Conservation (phyloP, 2,888 invertebrate species). For the Galerucella pusilla region DNA sequence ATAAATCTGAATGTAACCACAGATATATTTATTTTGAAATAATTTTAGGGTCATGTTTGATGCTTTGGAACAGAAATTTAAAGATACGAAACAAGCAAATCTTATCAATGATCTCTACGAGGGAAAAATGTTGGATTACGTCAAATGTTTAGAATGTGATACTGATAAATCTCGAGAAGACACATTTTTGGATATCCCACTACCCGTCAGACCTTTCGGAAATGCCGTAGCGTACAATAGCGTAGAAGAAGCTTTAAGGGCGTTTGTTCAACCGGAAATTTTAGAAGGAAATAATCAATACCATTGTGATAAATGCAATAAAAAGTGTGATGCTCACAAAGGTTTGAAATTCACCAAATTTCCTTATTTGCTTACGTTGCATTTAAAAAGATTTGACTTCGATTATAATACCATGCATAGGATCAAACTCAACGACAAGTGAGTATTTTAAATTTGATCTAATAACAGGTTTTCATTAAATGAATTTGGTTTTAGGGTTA, state of each 20-base stretch:
- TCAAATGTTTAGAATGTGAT: slow-evolving; percentile 87
- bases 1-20: too few relatives aligned
- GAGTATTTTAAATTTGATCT: slow-evolving; percentile 55
- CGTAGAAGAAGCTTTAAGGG: slow-evolving; percentile 84
- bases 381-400: slow-evolving; percentile 90
- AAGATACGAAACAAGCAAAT: slow-evolving; percentile 83
- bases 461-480: neutral
- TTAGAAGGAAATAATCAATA: slow-evolving; percentile 88
- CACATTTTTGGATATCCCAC: slow-evolving; percentile 85
- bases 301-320: slow-evolving; percentile 85
- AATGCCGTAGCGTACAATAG: slow-evolving; percentile 79
- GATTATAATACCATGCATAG: slow-evolving; percentile 86
- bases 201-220: slow-evolving; percentile 87
- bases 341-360: slow-evolving; percentile 88
- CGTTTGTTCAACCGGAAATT: slow-evolving; percentile 86
- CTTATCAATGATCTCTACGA: slow-evolving; percentile 83
- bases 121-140: slow-evolving; percentile 86
- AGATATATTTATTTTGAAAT: too few relatives aligned
- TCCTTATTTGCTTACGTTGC: slow-evolving; percentile 87
- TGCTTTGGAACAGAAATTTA: slow-evolving; percentile 85
- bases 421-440: slow-evolving; percentile 89
- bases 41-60: slow-evolving; percentile 84
- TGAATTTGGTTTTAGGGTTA: slow-evolving; percentile 71
- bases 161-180: slow-evolving; percentile 86
- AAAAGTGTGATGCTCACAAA: slow-evolving; percentile 90